These are phyloP conservation scores for Drosophila oshimai DNA, from an alignment of 1,140 invertebrate species.

Conservation along the genomic window DNA sequence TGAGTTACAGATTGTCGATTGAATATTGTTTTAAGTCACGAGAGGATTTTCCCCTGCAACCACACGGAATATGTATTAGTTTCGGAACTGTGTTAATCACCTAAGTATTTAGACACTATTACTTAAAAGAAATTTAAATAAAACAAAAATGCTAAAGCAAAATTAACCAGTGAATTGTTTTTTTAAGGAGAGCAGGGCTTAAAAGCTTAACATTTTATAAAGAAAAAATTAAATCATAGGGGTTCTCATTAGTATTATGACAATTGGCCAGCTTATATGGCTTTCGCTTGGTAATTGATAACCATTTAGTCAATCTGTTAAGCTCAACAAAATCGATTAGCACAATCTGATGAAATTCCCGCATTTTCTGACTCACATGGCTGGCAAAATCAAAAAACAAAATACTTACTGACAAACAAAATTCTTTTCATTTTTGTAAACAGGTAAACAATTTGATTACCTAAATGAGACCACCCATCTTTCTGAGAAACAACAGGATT, in stretches of 20 bases:
- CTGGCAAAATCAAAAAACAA: background rate
- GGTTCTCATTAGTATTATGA: background rate
- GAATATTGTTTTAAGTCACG: conserved; percentile 52
- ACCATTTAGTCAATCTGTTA: background rate
- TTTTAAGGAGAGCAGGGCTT: background rate
- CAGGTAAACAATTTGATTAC: background rate
- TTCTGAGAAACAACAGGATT: background rate
- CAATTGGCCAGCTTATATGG: background rate
- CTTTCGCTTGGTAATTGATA: background rate
- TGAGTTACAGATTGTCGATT: conserved; percentile 53
- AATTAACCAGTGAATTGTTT: background rate
- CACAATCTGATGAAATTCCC: background rate
- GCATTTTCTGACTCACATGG: background rate
- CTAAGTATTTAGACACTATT: conserved; percentile 81
- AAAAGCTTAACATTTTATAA: too few species aligned
- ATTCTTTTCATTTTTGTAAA: background rate
- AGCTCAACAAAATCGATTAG: background rate
- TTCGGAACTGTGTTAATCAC: conserved; percentile 79
- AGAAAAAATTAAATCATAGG: background rate
- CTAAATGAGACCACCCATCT: background rate
- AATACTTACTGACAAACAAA: conserved; percentile 11
- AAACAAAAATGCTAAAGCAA: conserved; percentile 47
- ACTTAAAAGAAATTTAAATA: conserved; percentile 67
- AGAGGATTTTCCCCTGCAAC: conserved; percentile 10
- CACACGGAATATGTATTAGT: conserved; percentile 70